Percentiles rank a stretch among this genome's conserved stretches.
These are phyloP conservation scores for Macroglossus sobrinus DNA, from an alignment of 2,113 vertebrate genomes.

Conservation along the genomic window DNA sequence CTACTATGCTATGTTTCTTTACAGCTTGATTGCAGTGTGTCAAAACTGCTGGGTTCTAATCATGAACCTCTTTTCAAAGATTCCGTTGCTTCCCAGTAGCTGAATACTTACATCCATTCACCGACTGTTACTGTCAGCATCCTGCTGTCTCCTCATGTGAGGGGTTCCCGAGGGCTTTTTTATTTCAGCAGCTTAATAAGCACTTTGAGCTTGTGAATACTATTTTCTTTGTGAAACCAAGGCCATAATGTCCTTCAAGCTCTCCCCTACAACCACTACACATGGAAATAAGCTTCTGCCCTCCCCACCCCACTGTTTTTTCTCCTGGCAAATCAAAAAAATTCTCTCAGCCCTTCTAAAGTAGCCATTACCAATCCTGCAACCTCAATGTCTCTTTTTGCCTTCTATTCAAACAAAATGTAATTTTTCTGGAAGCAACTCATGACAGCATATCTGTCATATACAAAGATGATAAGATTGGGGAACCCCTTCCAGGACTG, in stretches of 20 bases:
- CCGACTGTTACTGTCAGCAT: slow-evolving; percentile 11
- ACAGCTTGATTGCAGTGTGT: slow-evolving; percentile 44
- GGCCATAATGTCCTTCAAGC: neutral
- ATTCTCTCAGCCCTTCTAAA: slow-evolving; percentile 36
- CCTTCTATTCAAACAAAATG: slow-evolving; percentile 44
- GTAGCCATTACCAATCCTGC: neutral
- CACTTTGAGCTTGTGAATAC: slow-evolving; percentile 41
- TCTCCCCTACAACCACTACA: neutral
- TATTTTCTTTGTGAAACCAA: slow-evolving; percentile 1
- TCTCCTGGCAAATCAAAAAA: neutral
- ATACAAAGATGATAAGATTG: neutral
- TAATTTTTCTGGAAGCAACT: neutral
- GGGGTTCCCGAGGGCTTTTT: slow-evolving; percentile 47
- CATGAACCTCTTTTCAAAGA: slow-evolving; percentile 55
- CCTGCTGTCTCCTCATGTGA: slow-evolving; percentile 21
- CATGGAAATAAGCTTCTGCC: neutral
- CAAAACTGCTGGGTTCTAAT: slow-evolving; percentile 56
- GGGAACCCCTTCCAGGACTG: slow-evolving; percentile 25
- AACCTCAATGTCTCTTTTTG: neutral
- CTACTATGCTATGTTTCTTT: slow-evolving; percentile 23
- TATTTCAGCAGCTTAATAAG: slow-evolving; percentile 39
- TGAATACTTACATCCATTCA: slow-evolving; percentile 47
- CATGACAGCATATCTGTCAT: slow-evolving; percentile 52
- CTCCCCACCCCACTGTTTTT: neutral
- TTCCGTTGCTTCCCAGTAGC: slow-evolving; percentile 3